Evolutionary conservation across 1,140 invertebrate genomes (phyloP).

Genomic region (Oreohelix idahoensis): DNA sequence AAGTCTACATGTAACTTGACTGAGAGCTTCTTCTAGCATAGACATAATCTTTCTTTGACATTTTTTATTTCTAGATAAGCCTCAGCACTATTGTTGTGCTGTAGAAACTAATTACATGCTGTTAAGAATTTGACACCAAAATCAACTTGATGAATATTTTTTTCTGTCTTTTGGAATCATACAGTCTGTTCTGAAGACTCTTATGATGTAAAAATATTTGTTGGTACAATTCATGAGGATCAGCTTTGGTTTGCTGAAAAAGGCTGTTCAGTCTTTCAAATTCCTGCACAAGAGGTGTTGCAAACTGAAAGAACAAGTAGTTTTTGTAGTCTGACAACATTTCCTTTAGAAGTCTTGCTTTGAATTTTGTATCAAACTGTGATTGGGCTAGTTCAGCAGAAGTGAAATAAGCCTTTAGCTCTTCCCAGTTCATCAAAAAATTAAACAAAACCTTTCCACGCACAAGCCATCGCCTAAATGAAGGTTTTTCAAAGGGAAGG

Average conservation of each 20-base stretch:
- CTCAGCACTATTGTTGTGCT: no score
- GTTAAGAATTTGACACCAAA: no score
- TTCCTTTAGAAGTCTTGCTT: neutral
- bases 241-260: neutral
- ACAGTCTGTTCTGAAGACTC: neutral
- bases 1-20: no score
- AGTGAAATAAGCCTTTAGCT: constrained; percentile 17
- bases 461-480: neutral
- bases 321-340: neutral
- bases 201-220: neutral
- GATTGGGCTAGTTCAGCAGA: neutral
- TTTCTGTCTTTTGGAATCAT: no score
- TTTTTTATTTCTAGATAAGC: no score
- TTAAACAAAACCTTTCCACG: constrained; percentile 4
- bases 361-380: neutral
- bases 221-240: neutral
- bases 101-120: no score
- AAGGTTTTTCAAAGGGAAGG: neutral
- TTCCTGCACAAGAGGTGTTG: neutral
- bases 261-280: neutral
- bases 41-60: no score
- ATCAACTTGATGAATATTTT: no score
- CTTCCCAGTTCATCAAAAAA: neutral
- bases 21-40: no score
- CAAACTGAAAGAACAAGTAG: neutral